Evolutionary conservation across 2,888 invertebrate genomes (phyloP).

Genomic region (Philhelius pedissequus): DNA sequence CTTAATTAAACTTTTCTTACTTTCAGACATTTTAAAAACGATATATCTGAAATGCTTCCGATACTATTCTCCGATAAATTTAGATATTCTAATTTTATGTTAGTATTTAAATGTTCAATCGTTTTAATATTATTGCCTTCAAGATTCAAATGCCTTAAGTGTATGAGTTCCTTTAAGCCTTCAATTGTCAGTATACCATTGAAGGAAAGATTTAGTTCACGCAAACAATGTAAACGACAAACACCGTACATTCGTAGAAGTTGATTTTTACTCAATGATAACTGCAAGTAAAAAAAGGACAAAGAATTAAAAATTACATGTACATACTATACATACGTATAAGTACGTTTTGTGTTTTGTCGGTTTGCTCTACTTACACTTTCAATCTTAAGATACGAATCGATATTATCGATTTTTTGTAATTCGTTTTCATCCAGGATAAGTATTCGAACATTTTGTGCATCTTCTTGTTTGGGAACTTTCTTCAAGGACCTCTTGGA

Average conservation of each 20-base stretch:
- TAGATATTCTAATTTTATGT: slow-evolving; percentile 88
- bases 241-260: slow-evolving; percentile 93
- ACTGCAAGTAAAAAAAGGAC: slow-evolving; percentile 79
- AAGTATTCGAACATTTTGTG: slow-evolving; percentile 84
- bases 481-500: slow-evolving; percentile 90
- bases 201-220: slow-evolving; percentile 90
- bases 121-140: slow-evolving; percentile 95
- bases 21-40: slow-evolving; percentile 89
- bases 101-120: slow-evolving; percentile 93
- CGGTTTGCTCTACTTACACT: slow-evolving; percentile 80
- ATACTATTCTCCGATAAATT: slow-evolving; percentile 95
- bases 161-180: slow-evolving; percentile 90
- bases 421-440: slow-evolving; percentile 93
- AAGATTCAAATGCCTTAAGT: slow-evolving; percentile 89
- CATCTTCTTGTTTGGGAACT: slow-evolving; percentile 85
- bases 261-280: slow-evolving; percentile 92
- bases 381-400: slow-evolving; percentile 88
- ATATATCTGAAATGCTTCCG: slow-evolving; percentile 90
- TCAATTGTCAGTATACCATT: slow-evolving; percentile 94
- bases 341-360: not conserved
- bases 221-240: slow-evolving; percentile 87
- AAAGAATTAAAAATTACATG: not conserved
- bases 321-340: too few species aligned
- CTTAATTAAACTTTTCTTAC: slow-evolving; percentile 79
- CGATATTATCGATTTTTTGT: slow-evolving; percentile 92